Evolutionary conservation across 1,140 invertebrate species (phyloP).

Genomic region (Cydia strobilella): DNA sequence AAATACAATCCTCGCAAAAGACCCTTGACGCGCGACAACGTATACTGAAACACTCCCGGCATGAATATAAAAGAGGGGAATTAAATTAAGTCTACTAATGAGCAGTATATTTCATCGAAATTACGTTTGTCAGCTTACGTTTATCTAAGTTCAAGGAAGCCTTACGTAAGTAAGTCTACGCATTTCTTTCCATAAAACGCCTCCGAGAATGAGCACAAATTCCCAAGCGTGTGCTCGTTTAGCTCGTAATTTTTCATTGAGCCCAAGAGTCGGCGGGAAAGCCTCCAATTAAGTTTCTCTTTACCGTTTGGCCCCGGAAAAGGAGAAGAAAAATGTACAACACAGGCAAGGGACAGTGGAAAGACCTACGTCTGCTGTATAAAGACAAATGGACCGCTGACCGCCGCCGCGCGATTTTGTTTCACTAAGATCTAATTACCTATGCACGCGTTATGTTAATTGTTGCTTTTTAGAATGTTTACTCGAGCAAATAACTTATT

Average conservation of each 20-base stretch:
- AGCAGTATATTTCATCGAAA: slow-evolving; percentile 57
- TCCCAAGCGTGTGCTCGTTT: slow-evolving; percentile 73
- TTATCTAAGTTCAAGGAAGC: slow-evolving; percentile 62
- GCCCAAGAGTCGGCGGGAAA: slow-evolving; percentile 69
- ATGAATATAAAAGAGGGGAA: slow-evolving; percentile 45
- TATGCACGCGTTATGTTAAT: slow-evolving; percentile 7
- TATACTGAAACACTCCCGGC: slow-evolving; percentile 4
- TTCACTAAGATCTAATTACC: slow-evolving; percentile 21
- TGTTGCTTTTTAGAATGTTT: background rate
- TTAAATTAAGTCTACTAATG: slow-evolving; percentile 55
- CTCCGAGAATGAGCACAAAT: slow-evolving; percentile 61
- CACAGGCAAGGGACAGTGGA: slow-evolving; percentile 32
- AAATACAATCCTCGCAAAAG: background rate
- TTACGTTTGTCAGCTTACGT: slow-evolving; percentile 61
- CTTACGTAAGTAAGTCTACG: slow-evolving; percentile 51
- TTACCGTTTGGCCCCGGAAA: slow-evolving; percentile 38
- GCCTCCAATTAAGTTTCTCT: slow-evolving; percentile 79
- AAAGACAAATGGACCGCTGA: slow-evolving; percentile 16
- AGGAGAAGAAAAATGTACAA: slow-evolving; percentile 39
- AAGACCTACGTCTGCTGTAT: slow-evolving; percentile 23
- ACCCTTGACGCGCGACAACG: slow-evolving; percentile 21
- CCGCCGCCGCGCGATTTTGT: background rate
- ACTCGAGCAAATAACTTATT: background rate
- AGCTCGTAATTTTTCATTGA: slow-evolving; percentile 79
- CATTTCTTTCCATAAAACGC: slow-evolving; percentile 60